phyloP scores from a whole-genome alignment of 2,113 vertebrate species.

The Spea bombifrons region DNA sequence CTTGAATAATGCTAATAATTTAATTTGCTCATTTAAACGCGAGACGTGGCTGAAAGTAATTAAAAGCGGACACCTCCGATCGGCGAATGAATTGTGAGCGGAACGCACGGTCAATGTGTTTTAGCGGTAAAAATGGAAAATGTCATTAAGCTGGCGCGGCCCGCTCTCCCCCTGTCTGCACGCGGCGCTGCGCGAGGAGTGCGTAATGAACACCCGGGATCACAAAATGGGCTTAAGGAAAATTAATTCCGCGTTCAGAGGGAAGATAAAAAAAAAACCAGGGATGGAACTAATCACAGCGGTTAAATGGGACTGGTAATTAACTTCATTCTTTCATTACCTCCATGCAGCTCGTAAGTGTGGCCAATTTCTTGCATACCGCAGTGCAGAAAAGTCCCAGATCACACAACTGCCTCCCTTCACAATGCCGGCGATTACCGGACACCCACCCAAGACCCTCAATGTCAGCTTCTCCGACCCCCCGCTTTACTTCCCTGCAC shows the following conservation, averaged over 20 bases:
- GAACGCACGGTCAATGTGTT: too few relatives aligned
- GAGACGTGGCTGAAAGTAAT: too few relatives aligned
- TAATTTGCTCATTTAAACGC: too few relatives aligned
- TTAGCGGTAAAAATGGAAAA: neutral
- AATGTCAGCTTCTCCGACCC: too few relatives aligned
- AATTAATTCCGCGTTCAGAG: constrained; percentile 30
- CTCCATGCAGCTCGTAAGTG: constrained; percentile 23
- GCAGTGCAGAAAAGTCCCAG: constrained; percentile 21
- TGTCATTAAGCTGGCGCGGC: neutral
- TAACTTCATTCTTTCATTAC: constrained; percentile 44
- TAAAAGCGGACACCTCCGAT: too few relatives aligned
- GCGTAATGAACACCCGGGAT: constrained; percentile 15
- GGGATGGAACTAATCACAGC: constrained; percentile 4
- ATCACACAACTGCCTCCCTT: constrained; percentile 18
- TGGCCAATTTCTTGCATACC: constrained; percentile 23
- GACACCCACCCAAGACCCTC: too few relatives aligned
- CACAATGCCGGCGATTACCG: too few relatives aligned
- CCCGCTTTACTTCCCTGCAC: too few relatives aligned
- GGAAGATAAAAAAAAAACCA: constrained; percentile 19
- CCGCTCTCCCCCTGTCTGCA: neutral
- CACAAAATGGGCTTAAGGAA: constrained; percentile 21
- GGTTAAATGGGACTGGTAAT: constrained; percentile 45
- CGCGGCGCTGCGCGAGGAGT: neutral
- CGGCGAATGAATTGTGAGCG: too few relatives aligned
- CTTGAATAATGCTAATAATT: too few relatives aligned